A percentile compares a stretch with the other conserved stretches of the same genome.
Conservation (phyloP, 2,113 vertebrate genomes). For the Tetrao urogallus region DNA sequence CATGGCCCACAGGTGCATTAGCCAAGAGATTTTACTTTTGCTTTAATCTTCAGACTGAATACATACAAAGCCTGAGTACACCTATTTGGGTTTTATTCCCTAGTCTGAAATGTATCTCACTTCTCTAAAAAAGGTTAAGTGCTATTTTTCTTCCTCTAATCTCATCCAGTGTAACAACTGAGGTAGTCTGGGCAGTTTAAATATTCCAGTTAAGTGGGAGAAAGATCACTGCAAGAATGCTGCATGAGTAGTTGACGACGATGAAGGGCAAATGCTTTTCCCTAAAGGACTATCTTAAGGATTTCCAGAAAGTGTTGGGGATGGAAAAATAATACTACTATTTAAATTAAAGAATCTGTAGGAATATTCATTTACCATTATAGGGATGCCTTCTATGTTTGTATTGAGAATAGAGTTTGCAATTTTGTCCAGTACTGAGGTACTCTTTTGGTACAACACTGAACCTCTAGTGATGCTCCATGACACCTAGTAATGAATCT, state of each 20-base stretch:
- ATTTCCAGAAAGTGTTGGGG: neutral
- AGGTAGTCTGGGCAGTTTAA: conserved; percentile 6
- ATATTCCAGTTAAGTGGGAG: conserved; percentile 35
- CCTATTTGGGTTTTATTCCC: neutral
- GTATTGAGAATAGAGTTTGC: neutral
- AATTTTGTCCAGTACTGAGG: neutral
- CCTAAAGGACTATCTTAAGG: neutral
- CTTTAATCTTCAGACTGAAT: neutral
- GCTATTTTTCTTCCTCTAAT: conserved; percentile 60
- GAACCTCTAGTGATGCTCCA: neutral
- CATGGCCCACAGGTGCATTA: neutral
- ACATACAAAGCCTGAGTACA: neutral
- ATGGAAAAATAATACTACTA: neutral
- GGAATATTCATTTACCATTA: neutral
- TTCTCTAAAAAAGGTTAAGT: conserved; percentile 25
- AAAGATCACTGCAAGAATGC: neutral
- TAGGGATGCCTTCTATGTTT: neutral
- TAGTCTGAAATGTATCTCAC: neutral
- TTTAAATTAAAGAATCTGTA: neutral
- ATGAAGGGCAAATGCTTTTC: neutral
- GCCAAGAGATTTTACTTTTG: neutral
- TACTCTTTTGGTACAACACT: fast-evolving
- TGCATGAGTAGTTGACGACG: neutral
- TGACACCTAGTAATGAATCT: neutral
- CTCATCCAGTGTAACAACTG: neutral